These are phyloP conservation scores for Pachymerium ferrugineum DNA, from an alignment of 2,888 invertebrate genomes.

Conservation along the genomic window DNA sequence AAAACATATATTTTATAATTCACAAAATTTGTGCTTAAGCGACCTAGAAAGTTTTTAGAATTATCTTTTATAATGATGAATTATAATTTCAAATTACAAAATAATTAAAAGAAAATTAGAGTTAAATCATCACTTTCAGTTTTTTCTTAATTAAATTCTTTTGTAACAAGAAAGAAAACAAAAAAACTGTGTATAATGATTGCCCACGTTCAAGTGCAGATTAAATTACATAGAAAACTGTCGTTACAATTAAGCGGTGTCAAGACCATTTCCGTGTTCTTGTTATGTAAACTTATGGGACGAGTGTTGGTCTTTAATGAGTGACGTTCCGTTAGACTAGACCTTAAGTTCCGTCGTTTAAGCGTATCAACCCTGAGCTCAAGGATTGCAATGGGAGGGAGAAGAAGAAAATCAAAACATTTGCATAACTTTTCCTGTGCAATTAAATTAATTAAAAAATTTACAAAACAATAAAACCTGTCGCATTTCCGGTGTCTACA, in stretches of 20 bases:
- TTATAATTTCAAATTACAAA: too few species aligned
- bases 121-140: too few species aligned
- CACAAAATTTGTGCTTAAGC: too few species aligned
- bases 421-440: neutral
- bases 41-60: too few species aligned
- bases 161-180: neutral
- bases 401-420: neutral
- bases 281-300: neutral
- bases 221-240: too few species aligned
- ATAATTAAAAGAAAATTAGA: too few species aligned
- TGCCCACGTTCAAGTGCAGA: too few species aligned
- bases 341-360: slow-evolving; percentile 5
- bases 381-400: neutral
- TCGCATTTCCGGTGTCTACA: too few species aligned
- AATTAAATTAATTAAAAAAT: neutral
- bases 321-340: slow-evolving; percentile 1
- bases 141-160: too few species aligned
- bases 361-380: slow-evolving; percentile 10
- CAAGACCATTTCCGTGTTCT: slow-evolving; percentile 1
- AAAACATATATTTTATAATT: too few species aligned
- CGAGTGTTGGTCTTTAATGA: neutral
- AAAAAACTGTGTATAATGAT: neutral
- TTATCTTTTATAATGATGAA: too few species aligned
- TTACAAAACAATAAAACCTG: neutral
- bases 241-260: slow-evolving; percentile 5